phyloP scores from a whole-genome alignment of 1,140 invertebrate species.

The Lepidostoma basale region DNA sequence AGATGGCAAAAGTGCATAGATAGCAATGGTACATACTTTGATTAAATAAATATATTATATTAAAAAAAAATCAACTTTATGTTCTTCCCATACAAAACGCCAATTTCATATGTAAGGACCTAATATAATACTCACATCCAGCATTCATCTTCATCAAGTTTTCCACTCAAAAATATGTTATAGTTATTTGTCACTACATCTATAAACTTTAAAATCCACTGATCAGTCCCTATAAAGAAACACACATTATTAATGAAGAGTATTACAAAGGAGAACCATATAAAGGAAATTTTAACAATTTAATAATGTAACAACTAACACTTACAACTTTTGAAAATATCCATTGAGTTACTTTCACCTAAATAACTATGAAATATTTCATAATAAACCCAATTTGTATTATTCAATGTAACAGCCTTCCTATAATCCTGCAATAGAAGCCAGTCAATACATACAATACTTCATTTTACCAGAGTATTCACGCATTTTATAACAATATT shows the following conservation, averaged over 20 bases:
- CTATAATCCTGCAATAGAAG: constrained; percentile 39
- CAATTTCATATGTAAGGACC: too few species aligned
- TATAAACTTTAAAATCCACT: constrained; percentile 39
- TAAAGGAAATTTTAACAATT: too few species aligned
- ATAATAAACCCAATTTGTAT: constrained; percentile 40
- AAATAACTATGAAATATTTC: constrained; percentile 34
- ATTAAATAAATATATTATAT: too few species aligned
- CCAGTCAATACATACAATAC: too few species aligned
- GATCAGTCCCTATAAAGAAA: constrained; percentile 33
- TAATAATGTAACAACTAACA: background rate
- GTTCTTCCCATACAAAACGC: too few species aligned
- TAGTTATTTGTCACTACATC: constrained; percentile 25
- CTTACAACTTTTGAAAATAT: constrained; percentile 35
- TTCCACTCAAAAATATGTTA: constrained; percentile 10
- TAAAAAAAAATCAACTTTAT: too few species aligned
- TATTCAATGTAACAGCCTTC: constrained; percentile 36
- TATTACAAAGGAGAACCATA: background rate
- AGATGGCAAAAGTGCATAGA: too few species aligned
- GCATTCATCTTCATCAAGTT: constrained; percentile 27
- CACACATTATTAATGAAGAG: background rate
- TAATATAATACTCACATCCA: constrained; percentile 41
- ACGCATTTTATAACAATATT: too few species aligned
- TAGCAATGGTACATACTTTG: too few species aligned
- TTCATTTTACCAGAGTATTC: too few species aligned
- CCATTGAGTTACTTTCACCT: constrained; percentile 12